Conservation (phyloP, 2,797 vertebrate genomes). For the Podarcis lilfordi region DNA sequence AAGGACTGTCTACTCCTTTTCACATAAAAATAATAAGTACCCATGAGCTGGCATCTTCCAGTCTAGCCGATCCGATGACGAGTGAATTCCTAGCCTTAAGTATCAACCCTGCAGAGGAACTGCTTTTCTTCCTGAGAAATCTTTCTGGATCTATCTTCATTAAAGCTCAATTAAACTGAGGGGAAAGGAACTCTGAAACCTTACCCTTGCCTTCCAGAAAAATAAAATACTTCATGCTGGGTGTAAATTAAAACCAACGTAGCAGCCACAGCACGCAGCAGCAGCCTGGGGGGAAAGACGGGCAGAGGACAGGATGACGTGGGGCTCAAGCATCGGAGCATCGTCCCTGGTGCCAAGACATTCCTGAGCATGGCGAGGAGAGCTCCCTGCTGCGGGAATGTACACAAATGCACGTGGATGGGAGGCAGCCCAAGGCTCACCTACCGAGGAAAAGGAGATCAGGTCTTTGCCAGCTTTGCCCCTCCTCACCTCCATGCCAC, state of each 20-base stretch:
- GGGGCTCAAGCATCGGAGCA: too few relatives aligned
- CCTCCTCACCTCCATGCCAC: not conserved
- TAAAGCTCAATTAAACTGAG: not conserved
- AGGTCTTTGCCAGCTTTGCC: not conserved
- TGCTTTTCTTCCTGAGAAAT: not conserved
- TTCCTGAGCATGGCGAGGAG: not conserved
- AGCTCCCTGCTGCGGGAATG: not conserved
- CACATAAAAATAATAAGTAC: not conserved
- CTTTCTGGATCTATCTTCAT: not conserved
- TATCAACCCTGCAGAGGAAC: rapidly evolving
- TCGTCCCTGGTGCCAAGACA: not conserved
- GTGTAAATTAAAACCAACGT: not conserved
- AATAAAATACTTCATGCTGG: not conserved
- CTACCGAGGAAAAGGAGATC: not conserved
- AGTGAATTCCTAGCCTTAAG: not conserved
- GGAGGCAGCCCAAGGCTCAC: not conserved
- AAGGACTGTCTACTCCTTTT: not conserved
- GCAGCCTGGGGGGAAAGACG: not conserved
- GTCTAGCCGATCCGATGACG: not conserved
- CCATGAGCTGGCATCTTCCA: not conserved
- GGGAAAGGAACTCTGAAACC: not conserved
- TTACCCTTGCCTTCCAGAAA: not conserved
- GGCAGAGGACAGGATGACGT: not conserved
- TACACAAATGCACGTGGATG: not conserved
- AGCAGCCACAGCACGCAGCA: not conserved